A percentile compares a stretch with the other conserved stretches of the same genome.
Evolutionary conservation across 2,888 invertebrate genomes (phyloP).

Genomic region (Dicranocentrus wangi): DNA sequence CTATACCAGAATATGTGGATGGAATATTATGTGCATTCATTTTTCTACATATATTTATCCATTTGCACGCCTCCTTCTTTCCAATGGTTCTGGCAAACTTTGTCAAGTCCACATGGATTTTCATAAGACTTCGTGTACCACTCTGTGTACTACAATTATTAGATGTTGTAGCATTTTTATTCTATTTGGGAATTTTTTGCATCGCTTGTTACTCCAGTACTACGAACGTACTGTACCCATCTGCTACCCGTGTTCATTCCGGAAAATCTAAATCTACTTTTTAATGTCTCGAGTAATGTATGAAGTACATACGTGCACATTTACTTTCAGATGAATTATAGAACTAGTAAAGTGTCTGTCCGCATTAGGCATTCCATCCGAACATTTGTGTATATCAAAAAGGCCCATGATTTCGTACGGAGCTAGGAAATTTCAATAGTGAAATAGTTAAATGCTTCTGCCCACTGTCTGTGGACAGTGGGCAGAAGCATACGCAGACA

Average conservation of each 20-base stretch:
- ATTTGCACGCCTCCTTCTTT: neutral
- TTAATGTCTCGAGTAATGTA: conserved; percentile 51
- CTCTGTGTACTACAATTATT: neutral
- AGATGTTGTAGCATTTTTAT: too few relatives aligned
- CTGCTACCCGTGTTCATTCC: conserved; percentile 44
- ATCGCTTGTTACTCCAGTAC: conserved; percentile 26
- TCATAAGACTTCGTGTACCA: conserved; percentile 36
- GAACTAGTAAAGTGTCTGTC: too few relatives aligned
- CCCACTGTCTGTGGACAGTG: too few relatives aligned
- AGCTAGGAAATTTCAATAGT: too few relatives aligned
- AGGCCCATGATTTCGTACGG: too few relatives aligned
- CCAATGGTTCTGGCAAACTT: conserved; percentile 37
- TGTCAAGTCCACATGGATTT: conserved; percentile 53
- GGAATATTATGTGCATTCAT: conserved; percentile 30
- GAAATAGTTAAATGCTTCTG: too few relatives aligned
- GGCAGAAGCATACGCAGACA: too few relatives aligned
- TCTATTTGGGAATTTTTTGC: neutral
- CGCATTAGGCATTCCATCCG: too few relatives aligned
- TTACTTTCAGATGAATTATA: too few relatives aligned
- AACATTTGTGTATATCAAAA: too few relatives aligned
- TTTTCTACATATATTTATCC: conserved; percentile 12
- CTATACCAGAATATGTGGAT: conserved; percentile 36
- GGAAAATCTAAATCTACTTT: conserved; percentile 45
- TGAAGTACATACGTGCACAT: too few relatives aligned
- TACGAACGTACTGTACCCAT: conserved; percentile 2